A percentile compares a stretch with the other conserved stretches of the same genome.
Conservation (phyloP, 2,113 vertebrate species). For the Onychostruthus taczanowskii region DNA sequence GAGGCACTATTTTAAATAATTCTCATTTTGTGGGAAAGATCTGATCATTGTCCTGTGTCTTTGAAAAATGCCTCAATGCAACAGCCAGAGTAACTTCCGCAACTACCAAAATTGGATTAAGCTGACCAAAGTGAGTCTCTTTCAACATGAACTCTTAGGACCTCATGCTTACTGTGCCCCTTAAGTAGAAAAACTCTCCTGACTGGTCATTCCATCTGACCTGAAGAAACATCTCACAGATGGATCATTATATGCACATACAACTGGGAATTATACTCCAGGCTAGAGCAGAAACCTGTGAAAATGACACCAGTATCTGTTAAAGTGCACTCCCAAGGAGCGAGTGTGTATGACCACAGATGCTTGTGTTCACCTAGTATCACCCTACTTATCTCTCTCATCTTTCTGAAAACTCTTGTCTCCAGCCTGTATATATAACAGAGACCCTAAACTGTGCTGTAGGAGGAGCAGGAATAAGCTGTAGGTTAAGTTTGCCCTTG, state of each 20-base stretch:
- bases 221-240: not conserved
- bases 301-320: not conserved
- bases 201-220: not conserved
- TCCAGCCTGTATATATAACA: not conserved
- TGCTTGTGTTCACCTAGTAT: not conserved
- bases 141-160: not conserved
- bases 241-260: not conserved
- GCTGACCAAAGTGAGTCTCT: not conserved
- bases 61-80: not conserved
- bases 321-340: not conserved
- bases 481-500: not conserved
- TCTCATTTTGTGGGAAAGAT: not conserved
- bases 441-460: not conserved
- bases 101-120: not conserved
- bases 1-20: not conserved
- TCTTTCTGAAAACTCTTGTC: not conserved
- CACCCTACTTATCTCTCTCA: not conserved
- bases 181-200: not conserved
- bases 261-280: not conserved
- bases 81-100: not conserved
- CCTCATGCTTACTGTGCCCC: not conserved
- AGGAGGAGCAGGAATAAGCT: not conserved
- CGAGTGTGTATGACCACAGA: not conserved
- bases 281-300: not conserved
- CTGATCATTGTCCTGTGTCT: not conserved